phyloP scores from a whole-genome alignment of 2,113 vertebrate species.

The Numida meleagris region DNA sequence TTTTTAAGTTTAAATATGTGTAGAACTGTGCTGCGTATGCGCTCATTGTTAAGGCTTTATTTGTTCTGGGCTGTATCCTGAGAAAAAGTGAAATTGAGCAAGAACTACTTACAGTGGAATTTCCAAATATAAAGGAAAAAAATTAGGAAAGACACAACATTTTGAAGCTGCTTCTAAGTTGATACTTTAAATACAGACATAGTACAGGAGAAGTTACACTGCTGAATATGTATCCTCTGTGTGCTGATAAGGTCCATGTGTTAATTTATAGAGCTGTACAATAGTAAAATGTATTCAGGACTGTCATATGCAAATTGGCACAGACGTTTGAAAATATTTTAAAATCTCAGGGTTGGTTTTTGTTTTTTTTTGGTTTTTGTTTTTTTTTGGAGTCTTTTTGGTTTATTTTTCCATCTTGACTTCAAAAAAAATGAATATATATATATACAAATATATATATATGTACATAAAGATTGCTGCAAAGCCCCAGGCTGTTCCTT shows the following conservation, averaged over 20 bases:
- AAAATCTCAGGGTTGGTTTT: accelerated
- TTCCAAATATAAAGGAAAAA: not conserved
- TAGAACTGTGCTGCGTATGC: not conserved
- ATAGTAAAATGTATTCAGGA: not conserved
- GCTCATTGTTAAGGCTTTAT: not conserved
- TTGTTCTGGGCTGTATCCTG: not conserved
- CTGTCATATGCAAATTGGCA: not conserved
- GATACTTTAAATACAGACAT: not conserved
- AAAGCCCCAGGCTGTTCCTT: not conserved
- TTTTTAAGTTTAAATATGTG: not conserved
- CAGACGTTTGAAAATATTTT: not conserved
- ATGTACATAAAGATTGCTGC: not conserved
- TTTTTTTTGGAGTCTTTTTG: not conserved
- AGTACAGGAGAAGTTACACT: not conserved
- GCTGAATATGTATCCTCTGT: not conserved
- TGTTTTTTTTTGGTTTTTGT: not conserved
- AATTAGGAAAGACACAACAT: not conserved
- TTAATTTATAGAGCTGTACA: not conserved
- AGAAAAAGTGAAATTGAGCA: not conserved
- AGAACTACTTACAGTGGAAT: not conserved
- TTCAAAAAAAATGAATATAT: not conserved
- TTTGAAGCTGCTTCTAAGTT: not conserved
- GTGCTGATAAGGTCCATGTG: not conserved
- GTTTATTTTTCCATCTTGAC: not conserved
- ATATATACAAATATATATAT: not conserved